Evolutionary conservation across 2,113 vertebrate genomes (phyloP).

Genomic region (Prolemur simus): DNA sequence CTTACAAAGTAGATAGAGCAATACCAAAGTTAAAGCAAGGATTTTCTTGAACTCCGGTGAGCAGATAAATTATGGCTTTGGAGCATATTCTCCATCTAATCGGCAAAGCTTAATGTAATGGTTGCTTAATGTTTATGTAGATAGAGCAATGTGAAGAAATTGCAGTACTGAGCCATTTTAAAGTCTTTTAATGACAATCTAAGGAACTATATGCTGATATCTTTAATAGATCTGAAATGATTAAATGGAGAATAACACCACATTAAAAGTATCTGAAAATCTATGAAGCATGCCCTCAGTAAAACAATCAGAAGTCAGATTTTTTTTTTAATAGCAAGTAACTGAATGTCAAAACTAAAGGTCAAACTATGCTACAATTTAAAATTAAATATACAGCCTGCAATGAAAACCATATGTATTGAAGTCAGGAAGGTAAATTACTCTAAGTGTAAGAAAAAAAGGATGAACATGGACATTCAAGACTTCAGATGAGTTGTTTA

Average conservation of each 20-base stretch:
- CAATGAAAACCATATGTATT: background rate
- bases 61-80: slow-evolving; percentile 48
- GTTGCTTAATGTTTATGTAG: slow-evolving; percentile 68
- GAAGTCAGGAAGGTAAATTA: background rate
- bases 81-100: slow-evolving; percentile 52
- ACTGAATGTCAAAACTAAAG: slow-evolving; percentile 61
- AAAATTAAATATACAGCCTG: background rate
- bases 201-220: slow-evolving; percentile 45
- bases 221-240: slow-evolving; percentile 56
- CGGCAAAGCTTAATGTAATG: slow-evolving; percentile 60
- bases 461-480: background rate
- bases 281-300: slow-evolving; percentile 41
- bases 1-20: background rate
- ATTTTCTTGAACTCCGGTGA: slow-evolving; percentile 40
- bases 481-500: background rate
- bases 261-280: slow-evolving; percentile 3
- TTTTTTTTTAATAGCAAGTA: background rate
- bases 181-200: slow-evolving; percentile 63
- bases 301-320: slow-evolving; percentile 2
- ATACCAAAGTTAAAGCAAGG: slow-evolving; percentile 66
- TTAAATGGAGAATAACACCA: slow-evolving; percentile 44
- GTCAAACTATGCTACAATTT: slow-evolving; percentile 24
- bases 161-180: slow-evolving; percentile 57
- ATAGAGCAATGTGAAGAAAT: slow-evolving; percentile 51
- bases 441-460: background rate